Percentiles rank a stretch among this genome's conserved stretches.
phyloP scores from a whole-genome alignment of 2,888 invertebrate genomes.

The Lycia hirtaria region DNA sequence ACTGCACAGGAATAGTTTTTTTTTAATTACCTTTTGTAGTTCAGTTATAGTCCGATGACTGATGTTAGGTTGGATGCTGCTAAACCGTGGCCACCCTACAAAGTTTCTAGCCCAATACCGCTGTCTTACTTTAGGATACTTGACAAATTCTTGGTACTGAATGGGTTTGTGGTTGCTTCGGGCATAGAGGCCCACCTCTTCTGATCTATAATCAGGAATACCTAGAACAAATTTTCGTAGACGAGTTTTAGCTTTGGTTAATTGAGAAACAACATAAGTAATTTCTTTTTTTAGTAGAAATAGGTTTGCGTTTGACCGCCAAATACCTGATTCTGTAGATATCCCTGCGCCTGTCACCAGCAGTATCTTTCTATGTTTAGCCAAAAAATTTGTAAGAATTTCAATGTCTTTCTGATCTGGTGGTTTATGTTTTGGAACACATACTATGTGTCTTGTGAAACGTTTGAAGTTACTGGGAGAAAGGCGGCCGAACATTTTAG shows the following conservation, averaged over 20 bases:
- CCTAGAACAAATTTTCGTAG: slow-evolving; percentile 87
- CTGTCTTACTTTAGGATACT: slow-evolving; percentile 87
- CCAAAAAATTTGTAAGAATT: slow-evolving; percentile 86
- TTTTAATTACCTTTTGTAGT: slow-evolving; percentile 87
- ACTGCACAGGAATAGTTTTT: no score
- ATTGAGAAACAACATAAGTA: no score
- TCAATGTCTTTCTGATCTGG: slow-evolving; percentile 85
- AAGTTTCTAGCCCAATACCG: slow-evolving; percentile 99
- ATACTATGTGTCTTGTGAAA: slow-evolving; percentile 57
- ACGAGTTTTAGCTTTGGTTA: no score
- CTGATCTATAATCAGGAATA: slow-evolving; percentile 97
- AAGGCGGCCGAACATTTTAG: slow-evolving; percentile 49
- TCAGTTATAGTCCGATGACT: slow-evolving; percentile 90
- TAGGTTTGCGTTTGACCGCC: no score
- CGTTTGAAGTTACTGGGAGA: slow-evolving; percentile 35
- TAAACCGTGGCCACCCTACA: slow-evolving; percentile 96
- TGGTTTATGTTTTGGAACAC: slow-evolving; percentile 91
- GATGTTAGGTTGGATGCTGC: slow-evolving; percentile 90
- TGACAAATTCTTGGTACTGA: slow-evolving; percentile 93
- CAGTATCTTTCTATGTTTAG: slow-evolving; percentile 84
- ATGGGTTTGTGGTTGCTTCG: slow-evolving; percentile 93
- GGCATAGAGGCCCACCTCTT: slow-evolving; percentile 96
- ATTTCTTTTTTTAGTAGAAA: no score
- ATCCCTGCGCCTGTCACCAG: slow-evolving; percentile 97
- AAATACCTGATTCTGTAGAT: slow-evolving; percentile 97